Percentiles rank a stretch among this genome's conserved stretches.
These are phyloP conservation scores for Brienomyrus brachyistius DNA, from an alignment of 2,113 vertebrate genomes.

Conservation along the genomic window DNA sequence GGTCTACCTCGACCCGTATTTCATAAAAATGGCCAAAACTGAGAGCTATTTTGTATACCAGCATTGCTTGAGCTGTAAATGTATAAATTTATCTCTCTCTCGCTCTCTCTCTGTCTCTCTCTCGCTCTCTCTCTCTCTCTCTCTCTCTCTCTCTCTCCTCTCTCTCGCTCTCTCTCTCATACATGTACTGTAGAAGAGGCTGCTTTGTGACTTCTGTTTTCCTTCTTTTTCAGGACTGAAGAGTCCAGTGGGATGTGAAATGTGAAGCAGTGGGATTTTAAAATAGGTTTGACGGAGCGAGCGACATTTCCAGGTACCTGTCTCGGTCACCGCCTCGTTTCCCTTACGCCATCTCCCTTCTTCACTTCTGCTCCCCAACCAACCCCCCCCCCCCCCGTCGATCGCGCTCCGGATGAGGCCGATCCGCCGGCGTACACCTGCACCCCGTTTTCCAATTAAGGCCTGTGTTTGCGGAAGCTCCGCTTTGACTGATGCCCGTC, in stretches of 20 bases:
- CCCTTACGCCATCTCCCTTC: background rate
- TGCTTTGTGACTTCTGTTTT: background rate
- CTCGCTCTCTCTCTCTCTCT: background rate
- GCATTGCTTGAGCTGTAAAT: background rate
- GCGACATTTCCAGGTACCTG: conserved; percentile 46
- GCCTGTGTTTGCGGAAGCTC: background rate
- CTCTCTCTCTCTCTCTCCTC: background rate
- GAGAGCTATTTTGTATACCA: background rate
- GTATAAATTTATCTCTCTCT: background rate
- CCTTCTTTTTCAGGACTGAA: conserved; percentile 41
- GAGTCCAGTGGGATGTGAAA: conserved; percentile 48
- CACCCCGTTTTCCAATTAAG: background rate
- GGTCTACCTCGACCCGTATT: background rate
- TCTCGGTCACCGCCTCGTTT: background rate
- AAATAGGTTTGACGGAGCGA: conserved; percentile 42
- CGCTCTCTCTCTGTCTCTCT: background rate
- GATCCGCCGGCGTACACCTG: background rate
- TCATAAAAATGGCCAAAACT: background rate
- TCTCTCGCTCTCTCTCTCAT: background rate
- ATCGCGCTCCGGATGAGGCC: background rate
- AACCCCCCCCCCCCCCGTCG: background rate
- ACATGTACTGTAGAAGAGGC: background rate
- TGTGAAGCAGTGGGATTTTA: conserved; percentile 51
- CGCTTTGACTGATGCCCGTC: background rate
- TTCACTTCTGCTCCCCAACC: too few species aligned